These are phyloP conservation scores for Steromphala cineraria DNA, from an alignment of 2,888 invertebrate species.

Conservation along the genomic window DNA sequence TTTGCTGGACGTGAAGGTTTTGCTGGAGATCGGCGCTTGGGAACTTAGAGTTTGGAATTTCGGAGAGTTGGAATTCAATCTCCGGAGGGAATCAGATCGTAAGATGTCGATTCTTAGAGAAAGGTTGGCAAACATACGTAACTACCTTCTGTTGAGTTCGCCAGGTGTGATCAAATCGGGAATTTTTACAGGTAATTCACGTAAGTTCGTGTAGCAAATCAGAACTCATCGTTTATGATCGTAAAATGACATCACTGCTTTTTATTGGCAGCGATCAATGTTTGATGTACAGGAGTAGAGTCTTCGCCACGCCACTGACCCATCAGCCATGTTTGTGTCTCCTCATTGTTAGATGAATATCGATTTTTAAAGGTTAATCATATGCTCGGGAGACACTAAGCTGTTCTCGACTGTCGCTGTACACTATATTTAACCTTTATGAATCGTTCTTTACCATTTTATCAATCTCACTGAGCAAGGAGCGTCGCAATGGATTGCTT, in stretches of 20 bases:
- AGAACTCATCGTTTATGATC: not conserved
- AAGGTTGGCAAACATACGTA: not conserved
- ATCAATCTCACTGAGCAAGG: not conserved
- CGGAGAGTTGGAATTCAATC: not conserved
- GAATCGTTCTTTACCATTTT: slow-evolving; percentile 11
- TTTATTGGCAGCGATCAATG: not conserved
- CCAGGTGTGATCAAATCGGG: not conserved
- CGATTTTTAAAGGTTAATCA: slow-evolving; percentile 5
- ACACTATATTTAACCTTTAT: slow-evolving; percentile 19
- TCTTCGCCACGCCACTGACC: not conserved
- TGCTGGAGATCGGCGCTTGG: not conserved
- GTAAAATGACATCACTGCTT: not conserved
- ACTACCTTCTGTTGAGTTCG: not conserved
- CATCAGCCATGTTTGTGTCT: not conserved
- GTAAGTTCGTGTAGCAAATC: not conserved
- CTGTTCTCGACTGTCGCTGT: not conserved
- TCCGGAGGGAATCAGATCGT: not conserved
- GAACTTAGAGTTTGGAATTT: not conserved
- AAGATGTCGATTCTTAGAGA: not conserved
- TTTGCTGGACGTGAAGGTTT: not conserved
- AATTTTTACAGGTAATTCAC: not conserved
- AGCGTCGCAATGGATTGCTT: not conserved
- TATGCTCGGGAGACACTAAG: not conserved
- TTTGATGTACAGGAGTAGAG: not conserved
- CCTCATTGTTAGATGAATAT: not conserved